These are phyloP conservation scores for Eupelmus urozonus DNA, from an alignment of 2,888 invertebrate species.

Conservation along the genomic window DNA sequence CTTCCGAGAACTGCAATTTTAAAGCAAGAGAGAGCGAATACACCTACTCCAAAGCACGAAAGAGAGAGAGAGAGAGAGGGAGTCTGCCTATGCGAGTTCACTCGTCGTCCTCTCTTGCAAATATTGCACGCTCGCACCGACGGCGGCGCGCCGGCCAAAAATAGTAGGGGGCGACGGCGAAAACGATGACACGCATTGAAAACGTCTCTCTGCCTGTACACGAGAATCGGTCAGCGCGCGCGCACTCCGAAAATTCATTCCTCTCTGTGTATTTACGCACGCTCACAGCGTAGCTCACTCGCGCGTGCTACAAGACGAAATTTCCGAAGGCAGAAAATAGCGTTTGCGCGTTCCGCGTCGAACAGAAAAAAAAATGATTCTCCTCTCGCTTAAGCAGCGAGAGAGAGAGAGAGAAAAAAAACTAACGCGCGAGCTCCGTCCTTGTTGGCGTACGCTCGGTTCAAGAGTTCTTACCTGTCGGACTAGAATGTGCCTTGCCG, in stretches of 20 bases:
- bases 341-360: not conserved
- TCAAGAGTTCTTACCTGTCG: too few relatives aligned
- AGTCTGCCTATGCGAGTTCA: slow-evolving; percentile 1
- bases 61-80: too few relatives aligned
- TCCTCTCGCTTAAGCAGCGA: not conserved
- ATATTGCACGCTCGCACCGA: slow-evolving; percentile 24
- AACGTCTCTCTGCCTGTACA: not conserved
- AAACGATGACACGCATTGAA: slow-evolving; percentile 51
- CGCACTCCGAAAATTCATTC: slow-evolving; percentile 28
- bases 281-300: not conserved
- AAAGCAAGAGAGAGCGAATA: not conserved
- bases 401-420: not conserved
- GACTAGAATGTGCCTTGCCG: too few relatives aligned
- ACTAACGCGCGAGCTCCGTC: too few relatives aligned
- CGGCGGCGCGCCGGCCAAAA: slow-evolving; percentile 22
- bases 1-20: too few relatives aligned
- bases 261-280: slow-evolving; percentile 33
- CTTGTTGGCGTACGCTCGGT: too few relatives aligned
- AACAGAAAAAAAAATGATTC: not conserved
- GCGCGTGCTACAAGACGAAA: not conserved
- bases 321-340: not conserved
- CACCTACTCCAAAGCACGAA: too few relatives aligned
- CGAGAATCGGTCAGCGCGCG: slow-evolving; percentile 38
- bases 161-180: slow-evolving; percentile 36
- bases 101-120: slow-evolving; percentile 24